Percentiles rank a stretch among this genome's conserved stretches.
Conservation (phyloP, 2,113 vertebrate species). For the Prunella fulvescens region DNA sequence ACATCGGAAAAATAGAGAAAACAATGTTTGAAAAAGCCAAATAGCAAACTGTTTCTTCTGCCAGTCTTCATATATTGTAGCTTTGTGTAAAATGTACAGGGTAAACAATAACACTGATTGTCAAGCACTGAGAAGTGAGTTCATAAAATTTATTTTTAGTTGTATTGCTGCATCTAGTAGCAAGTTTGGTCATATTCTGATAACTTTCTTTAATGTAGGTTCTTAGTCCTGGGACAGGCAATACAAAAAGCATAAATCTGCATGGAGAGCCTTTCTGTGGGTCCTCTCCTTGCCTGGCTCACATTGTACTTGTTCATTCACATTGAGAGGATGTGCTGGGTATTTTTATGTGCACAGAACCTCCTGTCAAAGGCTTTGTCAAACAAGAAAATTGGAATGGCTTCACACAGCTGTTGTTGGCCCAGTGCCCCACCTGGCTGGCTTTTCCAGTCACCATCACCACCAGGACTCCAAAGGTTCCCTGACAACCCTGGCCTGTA, state of each 20-base stretch:
- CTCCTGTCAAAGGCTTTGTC: neutral
- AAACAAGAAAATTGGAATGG: neutral
- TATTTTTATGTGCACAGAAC: neutral
- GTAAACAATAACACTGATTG: neutral
- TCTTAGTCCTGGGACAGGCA: neutral
- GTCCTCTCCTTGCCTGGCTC: neutral
- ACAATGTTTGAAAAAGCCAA: neutral
- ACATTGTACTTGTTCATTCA: neutral
- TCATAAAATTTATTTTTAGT: neutral
- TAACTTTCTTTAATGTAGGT: neutral
- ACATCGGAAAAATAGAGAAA: neutral
- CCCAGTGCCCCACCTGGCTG: neutral
- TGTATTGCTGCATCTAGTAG: neutral
- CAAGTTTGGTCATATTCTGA: neutral
- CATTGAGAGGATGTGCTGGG: rapidly evolving
- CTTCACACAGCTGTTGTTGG: neutral
- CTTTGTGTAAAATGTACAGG: neutral
- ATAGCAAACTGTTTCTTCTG: neutral
- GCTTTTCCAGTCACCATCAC: neutral
- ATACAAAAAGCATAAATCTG: neutral
- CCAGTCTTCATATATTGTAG: neutral
- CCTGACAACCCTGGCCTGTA: neutral
- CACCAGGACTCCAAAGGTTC: neutral
- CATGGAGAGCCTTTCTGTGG: neutral
- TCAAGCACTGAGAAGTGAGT: neutral